A percentile compares a stretch with the other conserved stretches of the same genome.
Evolutionary conservation across 2,797 vertebrate genomes (phyloP).

Genomic region (Hippopotamyrus pictus): DNA sequence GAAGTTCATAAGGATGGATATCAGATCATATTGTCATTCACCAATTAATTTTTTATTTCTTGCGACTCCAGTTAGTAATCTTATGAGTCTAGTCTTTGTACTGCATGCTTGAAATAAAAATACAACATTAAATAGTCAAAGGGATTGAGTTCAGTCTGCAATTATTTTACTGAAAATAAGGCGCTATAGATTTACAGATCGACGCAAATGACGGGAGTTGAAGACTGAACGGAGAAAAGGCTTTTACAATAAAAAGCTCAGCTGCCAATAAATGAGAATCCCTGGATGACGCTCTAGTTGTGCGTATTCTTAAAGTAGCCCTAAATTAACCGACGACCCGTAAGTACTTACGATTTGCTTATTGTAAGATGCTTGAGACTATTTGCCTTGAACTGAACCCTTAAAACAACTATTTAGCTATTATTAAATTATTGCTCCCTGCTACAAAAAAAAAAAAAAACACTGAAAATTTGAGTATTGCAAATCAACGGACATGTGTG

Average conservation of each 20-base stretch:
- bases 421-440: neutral
- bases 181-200: neutral
- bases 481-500: neutral
- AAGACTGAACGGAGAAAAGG: neutral
- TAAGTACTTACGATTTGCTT: neutral
- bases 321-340: neutral
- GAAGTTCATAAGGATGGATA: neutral
- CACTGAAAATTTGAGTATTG: neutral
- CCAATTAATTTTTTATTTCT: neutral
- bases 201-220: neutral
- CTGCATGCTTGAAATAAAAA: neutral
- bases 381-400: neutral
- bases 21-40: neutral
- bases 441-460: neutral
- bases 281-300: neutral
- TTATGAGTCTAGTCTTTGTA: neutral
- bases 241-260: neutral
- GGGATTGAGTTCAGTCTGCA: neutral
- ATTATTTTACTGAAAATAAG: neutral
- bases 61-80: neutral
- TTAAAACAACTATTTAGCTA: neutral
- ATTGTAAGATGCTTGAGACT: neutral
- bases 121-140: neutral
- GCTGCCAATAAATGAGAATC: neutral
- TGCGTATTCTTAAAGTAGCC: neutral